Conservation (phyloP, 2,113 vertebrate species). For the Saiga tatarica region DNA sequence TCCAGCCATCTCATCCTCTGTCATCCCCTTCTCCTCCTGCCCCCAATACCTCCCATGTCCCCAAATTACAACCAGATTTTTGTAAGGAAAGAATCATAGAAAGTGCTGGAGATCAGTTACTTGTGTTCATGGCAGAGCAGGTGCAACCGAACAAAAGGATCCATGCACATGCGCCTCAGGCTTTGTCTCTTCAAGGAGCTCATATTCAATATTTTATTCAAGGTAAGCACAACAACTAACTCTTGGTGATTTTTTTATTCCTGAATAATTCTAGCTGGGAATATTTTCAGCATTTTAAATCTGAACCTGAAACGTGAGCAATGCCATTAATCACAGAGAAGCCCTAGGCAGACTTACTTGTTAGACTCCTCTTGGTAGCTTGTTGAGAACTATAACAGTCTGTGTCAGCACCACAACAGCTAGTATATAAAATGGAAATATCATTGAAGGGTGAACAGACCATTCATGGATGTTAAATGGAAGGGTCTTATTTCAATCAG, state of each 20-base stretch:
- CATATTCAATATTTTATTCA: not conserved
- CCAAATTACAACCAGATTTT: not conserved
- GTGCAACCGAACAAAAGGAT: not conserved
- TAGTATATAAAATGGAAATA: not conserved
- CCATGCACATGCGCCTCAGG: rapidly evolving
- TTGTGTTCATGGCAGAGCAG: not conserved
- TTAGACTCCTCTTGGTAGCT: not conserved
- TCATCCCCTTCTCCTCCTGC: no score
- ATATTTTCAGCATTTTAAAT: not conserved
- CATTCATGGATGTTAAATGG: not conserved
- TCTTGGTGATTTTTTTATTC: not conserved
- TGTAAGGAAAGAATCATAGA: not conserved
- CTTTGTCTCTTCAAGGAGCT: not conserved
- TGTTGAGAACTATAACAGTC: not conserved
- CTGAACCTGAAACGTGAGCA: not conserved
- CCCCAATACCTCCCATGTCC: not conserved
- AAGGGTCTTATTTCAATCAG: not conserved
- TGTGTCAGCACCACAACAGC: not conserved
- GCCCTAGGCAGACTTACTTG: not conserved
- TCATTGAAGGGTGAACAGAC: not conserved
- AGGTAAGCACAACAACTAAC: not conserved
- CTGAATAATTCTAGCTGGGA: not conserved
- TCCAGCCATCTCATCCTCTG: no score
- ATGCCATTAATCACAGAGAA: not conserved
- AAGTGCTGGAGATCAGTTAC: not conserved